Evolutionary conservation across 35 echinoderm and acorn worm species (phyloP).

Genomic region (Antedon bifida): DNA sequence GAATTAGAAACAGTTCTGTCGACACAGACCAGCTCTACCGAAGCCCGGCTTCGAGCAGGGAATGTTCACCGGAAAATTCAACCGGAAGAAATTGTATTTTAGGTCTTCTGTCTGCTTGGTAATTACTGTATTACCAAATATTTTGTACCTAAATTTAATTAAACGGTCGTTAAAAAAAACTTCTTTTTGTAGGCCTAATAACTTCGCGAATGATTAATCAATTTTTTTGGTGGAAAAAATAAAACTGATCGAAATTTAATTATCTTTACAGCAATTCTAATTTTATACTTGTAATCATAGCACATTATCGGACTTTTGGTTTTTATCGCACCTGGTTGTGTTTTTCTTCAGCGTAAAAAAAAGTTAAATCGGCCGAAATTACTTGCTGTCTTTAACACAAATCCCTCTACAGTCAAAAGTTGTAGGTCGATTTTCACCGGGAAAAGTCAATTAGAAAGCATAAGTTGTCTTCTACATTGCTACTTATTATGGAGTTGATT

Average conservation of each 20-base stretch:
- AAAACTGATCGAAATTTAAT: not conserved
- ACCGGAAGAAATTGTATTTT: no score
- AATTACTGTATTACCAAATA: no score
- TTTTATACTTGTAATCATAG: not conserved
- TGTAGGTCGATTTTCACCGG: not conserved
- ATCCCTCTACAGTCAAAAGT: not conserved
- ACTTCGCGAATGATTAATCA: not conserved
- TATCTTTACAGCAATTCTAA: not conserved
- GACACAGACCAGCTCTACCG: no score
- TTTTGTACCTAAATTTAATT: no score
- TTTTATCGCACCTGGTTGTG: not conserved
- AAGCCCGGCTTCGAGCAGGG: no score
- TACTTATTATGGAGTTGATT: not conserved
- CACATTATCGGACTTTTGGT: not conserved
- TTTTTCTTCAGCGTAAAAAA: not conserved
- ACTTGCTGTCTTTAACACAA: not conserved
- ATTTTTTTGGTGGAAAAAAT: not conserved
- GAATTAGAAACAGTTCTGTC: no score
- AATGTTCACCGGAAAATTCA: no score
- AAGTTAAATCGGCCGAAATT: not conserved
- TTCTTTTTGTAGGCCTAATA: no score
- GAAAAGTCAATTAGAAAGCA: not conserved
- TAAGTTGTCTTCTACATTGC: not conserved
- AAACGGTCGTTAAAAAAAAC: no score
- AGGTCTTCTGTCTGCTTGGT: no score